phyloP scores from a whole-genome alignment of 2,888 invertebrate genomes.

The Chelonus formosanus region DNA sequence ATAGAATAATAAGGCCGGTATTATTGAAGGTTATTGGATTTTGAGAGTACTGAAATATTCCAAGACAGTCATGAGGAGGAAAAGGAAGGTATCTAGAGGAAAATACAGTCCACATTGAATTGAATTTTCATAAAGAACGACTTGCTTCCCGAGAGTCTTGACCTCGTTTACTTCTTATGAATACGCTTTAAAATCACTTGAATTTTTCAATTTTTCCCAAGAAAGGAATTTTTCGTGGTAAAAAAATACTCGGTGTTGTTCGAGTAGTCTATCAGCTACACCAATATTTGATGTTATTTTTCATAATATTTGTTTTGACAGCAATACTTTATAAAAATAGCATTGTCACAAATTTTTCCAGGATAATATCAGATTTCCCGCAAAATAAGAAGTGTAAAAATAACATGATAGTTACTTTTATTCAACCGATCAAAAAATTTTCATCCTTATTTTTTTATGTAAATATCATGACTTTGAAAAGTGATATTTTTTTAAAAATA shows the following conservation, averaged over 20 bases:
- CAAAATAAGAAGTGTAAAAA: too few relatives aligned
- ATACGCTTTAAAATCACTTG: slow-evolving; percentile 19
- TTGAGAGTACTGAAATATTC: neutral
- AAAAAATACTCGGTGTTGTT: slow-evolving; percentile 11
- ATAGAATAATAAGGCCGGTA: too few relatives aligned
- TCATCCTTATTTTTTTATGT: neutral
- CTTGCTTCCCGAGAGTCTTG: slow-evolving; percentile 36
- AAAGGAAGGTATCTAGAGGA: slow-evolving; percentile 24
- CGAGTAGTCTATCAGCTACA: too few relatives aligned
- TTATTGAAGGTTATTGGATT: neutral
- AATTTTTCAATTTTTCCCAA: slow-evolving; percentile 3
- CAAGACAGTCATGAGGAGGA: slow-evolving; percentile 10
- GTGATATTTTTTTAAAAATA: neutral
- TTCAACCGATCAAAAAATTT: neutral
- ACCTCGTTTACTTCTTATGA: slow-evolving; percentile 32
- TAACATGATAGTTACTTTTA: too few relatives aligned
- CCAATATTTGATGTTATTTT: too few relatives aligned
- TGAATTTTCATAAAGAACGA: slow-evolving; percentile 46
- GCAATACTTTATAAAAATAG: too few relatives aligned
- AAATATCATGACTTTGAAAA: slow-evolving; percentile 1
- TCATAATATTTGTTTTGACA: too few relatives aligned
- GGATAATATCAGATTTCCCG: too few relatives aligned
- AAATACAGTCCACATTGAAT: slow-evolving; percentile 39
- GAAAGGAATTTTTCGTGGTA: slow-evolving; percentile 19
- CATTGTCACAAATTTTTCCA: too few relatives aligned